These are phyloP conservation scores for Iselma pallidipennis DNA, from an alignment of 2,888 invertebrate species.

Conservation along the genomic window DNA sequence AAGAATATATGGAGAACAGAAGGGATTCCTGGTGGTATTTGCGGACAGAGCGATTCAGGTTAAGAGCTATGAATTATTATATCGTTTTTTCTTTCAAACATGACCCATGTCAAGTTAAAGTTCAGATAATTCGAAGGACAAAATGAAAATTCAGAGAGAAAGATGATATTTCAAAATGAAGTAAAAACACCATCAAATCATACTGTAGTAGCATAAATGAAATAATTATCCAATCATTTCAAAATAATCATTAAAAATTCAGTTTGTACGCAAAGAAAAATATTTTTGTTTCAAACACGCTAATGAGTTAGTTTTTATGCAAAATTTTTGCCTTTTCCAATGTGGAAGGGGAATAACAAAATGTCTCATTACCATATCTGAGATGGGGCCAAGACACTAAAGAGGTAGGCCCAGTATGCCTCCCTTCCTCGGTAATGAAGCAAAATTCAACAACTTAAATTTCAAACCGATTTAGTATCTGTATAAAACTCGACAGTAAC, in stretches of 20 bases:
- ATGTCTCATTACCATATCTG: not conserved
- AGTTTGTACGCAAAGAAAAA: not conserved
- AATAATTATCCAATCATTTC: not conserved
- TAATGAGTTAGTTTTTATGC: not conserved
- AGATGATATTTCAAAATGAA: not conserved
- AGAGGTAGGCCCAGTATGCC: not conserved
- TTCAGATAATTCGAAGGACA: constrained; percentile 2
- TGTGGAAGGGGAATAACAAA: not conserved
- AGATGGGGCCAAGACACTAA: not conserved
- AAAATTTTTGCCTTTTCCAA: not conserved
- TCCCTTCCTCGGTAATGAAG: not conserved
- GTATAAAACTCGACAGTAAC: not conserved
- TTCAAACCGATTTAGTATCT: not conserved
- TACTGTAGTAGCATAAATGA: not conserved
- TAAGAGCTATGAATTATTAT: constrained; percentile 6
- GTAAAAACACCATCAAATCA: not conserved
- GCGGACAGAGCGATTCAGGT: not conserved
- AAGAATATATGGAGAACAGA: constrained; percentile 3
- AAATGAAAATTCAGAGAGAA: not conserved
- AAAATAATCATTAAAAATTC: not conserved
- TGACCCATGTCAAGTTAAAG: constrained; percentile 5
- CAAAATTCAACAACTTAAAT: not conserved
- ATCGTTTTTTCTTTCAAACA: constrained; percentile 2
- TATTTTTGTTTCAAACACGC: not conserved
- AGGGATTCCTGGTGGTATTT: constrained; percentile 1